Percentiles rank a stretch among this genome's conserved stretches.
Evolutionary conservation across 2,888 invertebrate genomes (phyloP).

Genomic region (Cotesia congregata): DNA sequence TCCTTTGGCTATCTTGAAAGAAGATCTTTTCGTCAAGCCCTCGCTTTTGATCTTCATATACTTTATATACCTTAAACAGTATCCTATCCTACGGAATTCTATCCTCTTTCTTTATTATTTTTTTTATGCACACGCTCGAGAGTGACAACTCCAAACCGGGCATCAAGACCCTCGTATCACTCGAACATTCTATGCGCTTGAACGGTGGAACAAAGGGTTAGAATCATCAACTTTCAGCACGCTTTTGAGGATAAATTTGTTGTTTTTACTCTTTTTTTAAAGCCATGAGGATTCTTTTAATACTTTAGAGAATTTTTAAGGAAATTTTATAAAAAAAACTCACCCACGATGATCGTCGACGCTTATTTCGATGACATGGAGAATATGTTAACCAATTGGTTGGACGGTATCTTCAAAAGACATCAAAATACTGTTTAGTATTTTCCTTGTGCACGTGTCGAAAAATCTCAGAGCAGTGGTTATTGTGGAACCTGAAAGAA

Average conservation of each 20-base stretch:
- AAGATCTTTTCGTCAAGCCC: slow-evolving; percentile 39
- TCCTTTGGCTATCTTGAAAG: slow-evolving; percentile 52
- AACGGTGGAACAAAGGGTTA: slow-evolving; percentile 1
- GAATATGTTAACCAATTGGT: slow-evolving; percentile 1
- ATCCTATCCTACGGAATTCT: not conserved
- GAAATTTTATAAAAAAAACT: not conserved
- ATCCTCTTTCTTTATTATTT: not conserved
- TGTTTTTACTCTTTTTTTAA: not conserved
- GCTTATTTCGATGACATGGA: not conserved
- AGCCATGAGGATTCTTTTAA: not conserved
- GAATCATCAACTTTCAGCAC: slow-evolving; percentile 10
- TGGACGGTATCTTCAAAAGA: slow-evolving; percentile 30
- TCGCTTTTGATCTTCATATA: slow-evolving; percentile 3
- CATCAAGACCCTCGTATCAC: not conserved
- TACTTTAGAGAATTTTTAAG: not conserved
- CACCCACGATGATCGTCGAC: not conserved
- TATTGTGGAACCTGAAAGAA: slow-evolving; percentile 53
- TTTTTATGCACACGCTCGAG: not conserved
- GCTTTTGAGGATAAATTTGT: slow-evolving; percentile 11
- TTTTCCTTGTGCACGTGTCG: slow-evolving; percentile 61
- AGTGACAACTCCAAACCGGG: not conserved
- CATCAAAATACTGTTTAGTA: slow-evolving; percentile 46
- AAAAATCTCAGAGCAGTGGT: slow-evolving; percentile 46
- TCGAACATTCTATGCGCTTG: not conserved
- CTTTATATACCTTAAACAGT: not conserved